Evolutionary conservation across 2,113 vertebrate genomes (phyloP), one percentile per base, ranked within the genome.

Genomic region (Hydropotes inermis): DNA sequence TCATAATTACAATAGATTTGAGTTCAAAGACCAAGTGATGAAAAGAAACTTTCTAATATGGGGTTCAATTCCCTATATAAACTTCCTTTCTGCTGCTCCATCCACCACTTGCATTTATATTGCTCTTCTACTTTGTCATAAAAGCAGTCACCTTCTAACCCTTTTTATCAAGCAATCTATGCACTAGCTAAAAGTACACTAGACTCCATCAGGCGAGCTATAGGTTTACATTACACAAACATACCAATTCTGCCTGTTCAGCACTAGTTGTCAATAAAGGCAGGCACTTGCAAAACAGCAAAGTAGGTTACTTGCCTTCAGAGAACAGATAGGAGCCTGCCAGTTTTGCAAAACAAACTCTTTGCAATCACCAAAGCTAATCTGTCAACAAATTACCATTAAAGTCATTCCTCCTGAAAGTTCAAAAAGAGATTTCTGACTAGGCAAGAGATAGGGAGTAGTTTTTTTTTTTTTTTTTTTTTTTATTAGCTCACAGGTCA

Each of bases 191-290:
- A 98, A 98, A 98, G 98, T 96, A 97, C 97, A 98, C 98, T 97
- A 83, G 95, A 97, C 98, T 96, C 97, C 98, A 98, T 97, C 98
- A 97, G 97, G 95, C 79, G 89, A 98, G 96, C 98, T 99, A 98
- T 98, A 99, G 98, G 97, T 98, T 98, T 99, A 99, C 98, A 99
- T 99, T 99, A 99, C 98, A 98, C 99, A 99, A 99, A 99, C 98
- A 98, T 97, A 97, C 98, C 96, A 36, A 97, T 98, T 99, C 97
- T 98, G 99, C 98, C 98, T 97, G 96, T 98, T 99, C 99, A 99
- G 99, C 99, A 61, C 98, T 96, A 98, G 98, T 98, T 98, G 99
- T 97, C 97, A 99, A 99, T 98, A 99, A 98, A 98, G 98, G 98
- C 97, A 96, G 98, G 98, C 98, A 97, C 94, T 98, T 98, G 98